A percentile compares a stretch with the other conserved stretches of the same genome.
These are phyloP conservation scores for Falco punctatus DNA, from an alignment of 2,113 vertebrate genomes.

Conservation along the genomic window DNA sequence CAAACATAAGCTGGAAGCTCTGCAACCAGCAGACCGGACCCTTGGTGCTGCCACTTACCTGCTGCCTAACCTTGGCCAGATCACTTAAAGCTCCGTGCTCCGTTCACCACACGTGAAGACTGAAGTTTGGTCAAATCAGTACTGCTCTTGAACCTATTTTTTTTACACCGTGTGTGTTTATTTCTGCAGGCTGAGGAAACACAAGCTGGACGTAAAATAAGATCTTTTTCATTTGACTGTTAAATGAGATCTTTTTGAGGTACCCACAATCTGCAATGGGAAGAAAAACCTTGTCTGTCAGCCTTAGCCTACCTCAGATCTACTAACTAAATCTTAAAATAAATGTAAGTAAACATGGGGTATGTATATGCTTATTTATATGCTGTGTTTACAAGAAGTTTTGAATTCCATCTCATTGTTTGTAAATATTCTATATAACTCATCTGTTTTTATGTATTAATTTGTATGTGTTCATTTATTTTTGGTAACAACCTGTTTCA, in stretches of 20 bases:
- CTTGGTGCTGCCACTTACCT: neutral
- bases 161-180: neutral
- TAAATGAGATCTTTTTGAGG: neutral
- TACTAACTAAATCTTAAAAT: constrained; percentile 43
- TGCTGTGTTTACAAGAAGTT: constrained; percentile 58
- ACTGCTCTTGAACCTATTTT: neutral
- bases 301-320: constrained; percentile 8
- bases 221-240: neutral
- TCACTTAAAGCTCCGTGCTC: neutral
- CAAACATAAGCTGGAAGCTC: neutral
- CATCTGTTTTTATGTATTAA: constrained; percentile 75
- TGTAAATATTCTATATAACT: constrained; percentile 75
- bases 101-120: neutral
- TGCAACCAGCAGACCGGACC: neutral
- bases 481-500: constrained; percentile 72
- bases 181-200: constrained; percentile 6
- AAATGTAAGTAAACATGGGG: neutral
- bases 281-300: constrained; percentile 11
- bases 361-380: constrained; percentile 54
- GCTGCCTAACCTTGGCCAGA: neutral
- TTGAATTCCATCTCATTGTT: constrained; percentile 70
- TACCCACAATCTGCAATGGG: neutral
- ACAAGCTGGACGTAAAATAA: neutral
- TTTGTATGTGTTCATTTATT: constrained; percentile 73
- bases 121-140: neutral